Conservation (phyloP, 1,140 invertebrate species). For the Drosophila guanche region DNA sequence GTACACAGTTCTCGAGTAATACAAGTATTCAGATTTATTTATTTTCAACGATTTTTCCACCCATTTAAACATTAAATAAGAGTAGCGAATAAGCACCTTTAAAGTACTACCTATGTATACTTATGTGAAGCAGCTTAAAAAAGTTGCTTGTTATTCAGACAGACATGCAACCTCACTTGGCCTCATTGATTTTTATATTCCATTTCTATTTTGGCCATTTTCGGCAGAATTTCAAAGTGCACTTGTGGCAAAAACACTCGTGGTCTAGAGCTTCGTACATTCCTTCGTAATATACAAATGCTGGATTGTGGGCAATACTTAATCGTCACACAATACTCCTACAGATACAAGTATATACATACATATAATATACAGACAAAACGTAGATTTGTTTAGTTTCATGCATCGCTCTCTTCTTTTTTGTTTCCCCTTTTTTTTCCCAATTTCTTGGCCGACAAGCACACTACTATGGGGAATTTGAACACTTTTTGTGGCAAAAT, state of each 20-base stretch:
- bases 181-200: constrained; percentile 62
- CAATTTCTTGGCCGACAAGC: constrained; percentile 31
- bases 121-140: constrained; percentile 2
- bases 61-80: too few relatives aligned
- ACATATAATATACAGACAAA: constrained; percentile 63
- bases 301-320: constrained; percentile 53
- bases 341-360: constrained; percentile 39
- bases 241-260: constrained; percentile 39
- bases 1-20: too few relatives aligned
- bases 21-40: too few relatives aligned
- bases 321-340: constrained; percentile 8
- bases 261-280: background rate
- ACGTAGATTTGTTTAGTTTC: constrained; percentile 23
- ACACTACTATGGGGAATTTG: background rate
- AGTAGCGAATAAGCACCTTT: background rate
- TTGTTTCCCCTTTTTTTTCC: constrained; percentile 8
- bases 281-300: background rate
- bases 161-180: constrained; percentile 29
- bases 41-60: too few relatives aligned
- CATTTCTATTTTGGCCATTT: constrained; percentile 41
- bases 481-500: background rate
- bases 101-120: constrained; percentile 1
- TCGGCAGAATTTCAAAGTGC: constrained; percentile 36
- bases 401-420: background rate
- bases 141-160: background rate